Percentiles rank a stretch among this genome's conserved stretches.
phyloP scores from a whole-genome alignment of 2,797 vertebrate species.

The Argentina silus region DNA sequence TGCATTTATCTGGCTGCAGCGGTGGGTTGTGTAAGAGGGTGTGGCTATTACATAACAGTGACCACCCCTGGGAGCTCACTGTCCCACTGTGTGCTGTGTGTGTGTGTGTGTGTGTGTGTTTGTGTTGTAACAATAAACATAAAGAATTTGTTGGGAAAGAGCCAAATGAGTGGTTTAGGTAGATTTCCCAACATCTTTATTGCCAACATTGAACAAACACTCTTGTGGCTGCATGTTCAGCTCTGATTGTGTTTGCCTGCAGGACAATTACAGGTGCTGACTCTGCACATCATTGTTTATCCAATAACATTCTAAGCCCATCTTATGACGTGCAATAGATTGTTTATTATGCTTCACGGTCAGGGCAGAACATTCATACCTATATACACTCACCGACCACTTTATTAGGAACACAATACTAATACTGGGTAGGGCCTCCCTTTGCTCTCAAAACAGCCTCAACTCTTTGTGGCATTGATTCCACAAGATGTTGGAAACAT shows the following conservation, averaged over 20 bases:
- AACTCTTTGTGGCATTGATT: too few relatives aligned
- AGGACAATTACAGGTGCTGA: background rate
- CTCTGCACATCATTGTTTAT: background rate
- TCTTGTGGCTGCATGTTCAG: background rate
- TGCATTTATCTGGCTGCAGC: background rate
- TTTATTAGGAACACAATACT: too few relatives aligned
- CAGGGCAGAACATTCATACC: too few relatives aligned
- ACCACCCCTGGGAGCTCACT: background rate
- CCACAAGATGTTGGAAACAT: too few relatives aligned
- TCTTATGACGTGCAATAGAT: background rate
- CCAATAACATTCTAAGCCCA: background rate
- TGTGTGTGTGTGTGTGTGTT: background rate
- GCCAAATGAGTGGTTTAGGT: background rate
- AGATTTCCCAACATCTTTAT: background rate
- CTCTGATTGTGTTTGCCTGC: background rate
- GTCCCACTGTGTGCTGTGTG: too few relatives aligned
- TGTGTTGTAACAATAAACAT: too few relatives aligned
- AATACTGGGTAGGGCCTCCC: too few relatives aligned
- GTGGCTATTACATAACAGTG: slow-evolving; percentile 43
- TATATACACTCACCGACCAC: too few relatives aligned
- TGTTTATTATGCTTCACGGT: too few relatives aligned
- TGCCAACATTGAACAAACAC: background rate
- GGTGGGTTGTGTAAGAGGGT: slow-evolving; percentile 26
- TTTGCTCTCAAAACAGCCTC: too few relatives aligned
- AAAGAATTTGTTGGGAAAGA: background rate